These are phyloP conservation scores for Pandion haliaetus DNA, from an alignment of 2,113 vertebrate species.

Conservation along the genomic window DNA sequence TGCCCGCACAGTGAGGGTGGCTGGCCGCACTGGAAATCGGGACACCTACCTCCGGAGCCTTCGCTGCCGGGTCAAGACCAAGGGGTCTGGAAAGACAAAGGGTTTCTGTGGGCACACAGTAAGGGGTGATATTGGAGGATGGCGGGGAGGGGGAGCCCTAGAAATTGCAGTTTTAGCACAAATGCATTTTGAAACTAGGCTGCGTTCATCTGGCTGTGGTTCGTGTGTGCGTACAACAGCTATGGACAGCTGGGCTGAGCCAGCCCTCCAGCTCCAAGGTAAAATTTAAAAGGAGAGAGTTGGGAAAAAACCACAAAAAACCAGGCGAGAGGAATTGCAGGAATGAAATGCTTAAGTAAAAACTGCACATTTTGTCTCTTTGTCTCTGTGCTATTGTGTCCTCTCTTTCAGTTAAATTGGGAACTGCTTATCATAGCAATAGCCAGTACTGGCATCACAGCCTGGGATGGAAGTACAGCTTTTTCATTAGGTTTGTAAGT, in stretches of 20 bases:
- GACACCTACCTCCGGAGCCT: not conserved
- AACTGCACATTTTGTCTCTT: not conserved
- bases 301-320: not conserved
- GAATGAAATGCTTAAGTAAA: not conserved
- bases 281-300: not conserved
- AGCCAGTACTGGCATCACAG: not conserved
- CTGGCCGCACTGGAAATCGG: not conserved
- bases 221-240: not conserved
- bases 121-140: not conserved
- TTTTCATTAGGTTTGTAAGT: not conserved
- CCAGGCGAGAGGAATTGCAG: not conserved
- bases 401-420: not conserved
- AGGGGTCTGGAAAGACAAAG: not conserved
- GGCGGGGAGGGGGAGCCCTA: not conserved
- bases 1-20: fast-evolving
- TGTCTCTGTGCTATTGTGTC: not conserved
- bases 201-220: not conserved
- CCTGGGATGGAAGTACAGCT: not conserved
- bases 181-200: not conserved
- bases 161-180: not conserved
- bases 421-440: constrained; percentile 9
- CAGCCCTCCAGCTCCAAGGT: not conserved
- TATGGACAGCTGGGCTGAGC: not conserved
- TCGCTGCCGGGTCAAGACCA: fast-evolving
- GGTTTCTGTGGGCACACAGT: not conserved